Evolutionary conservation across 2,797 vertebrate species (phyloP).

Genomic region (Dicrostonyx torquatus): DNA sequence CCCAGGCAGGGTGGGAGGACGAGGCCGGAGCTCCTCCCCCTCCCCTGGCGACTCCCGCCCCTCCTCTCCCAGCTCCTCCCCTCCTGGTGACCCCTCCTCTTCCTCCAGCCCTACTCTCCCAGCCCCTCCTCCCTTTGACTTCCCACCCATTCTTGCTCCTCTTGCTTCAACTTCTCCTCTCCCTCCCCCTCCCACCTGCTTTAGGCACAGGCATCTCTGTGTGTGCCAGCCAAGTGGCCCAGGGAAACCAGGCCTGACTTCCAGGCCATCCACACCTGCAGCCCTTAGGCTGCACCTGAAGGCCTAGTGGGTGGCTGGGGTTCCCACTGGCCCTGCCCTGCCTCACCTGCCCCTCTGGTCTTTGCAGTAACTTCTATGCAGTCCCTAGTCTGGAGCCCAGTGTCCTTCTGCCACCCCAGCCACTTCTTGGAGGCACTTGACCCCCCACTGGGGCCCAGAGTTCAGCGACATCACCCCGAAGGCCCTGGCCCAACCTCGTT

Average conservation of each 20-base stretch:
- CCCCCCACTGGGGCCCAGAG: conserved; percentile 65
- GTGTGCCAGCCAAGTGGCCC: background rate
- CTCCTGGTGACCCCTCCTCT: background rate
- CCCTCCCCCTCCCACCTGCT: background rate
- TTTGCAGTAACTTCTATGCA: conserved; percentile 88
- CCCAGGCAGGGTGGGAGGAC: background rate
- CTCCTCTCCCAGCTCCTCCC: background rate
- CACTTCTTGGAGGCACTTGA: conserved; percentile 74
- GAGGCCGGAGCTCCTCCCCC: background rate
- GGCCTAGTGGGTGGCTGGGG: background rate
- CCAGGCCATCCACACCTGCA: background rate
- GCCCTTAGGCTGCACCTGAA: background rate
- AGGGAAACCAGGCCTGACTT: background rate
- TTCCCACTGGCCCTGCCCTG: fast-evolving
- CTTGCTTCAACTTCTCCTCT: background rate
- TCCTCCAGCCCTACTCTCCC: no score
- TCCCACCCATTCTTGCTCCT: background rate
- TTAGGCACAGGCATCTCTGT: no score
- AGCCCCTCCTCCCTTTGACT: background rate
- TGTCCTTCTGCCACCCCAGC: conserved; percentile 76
- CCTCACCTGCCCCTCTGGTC: conserved; percentile 65
- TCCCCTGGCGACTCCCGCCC: background rate
- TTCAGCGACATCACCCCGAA: conserved; percentile 61
- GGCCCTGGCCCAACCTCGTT: conserved; percentile 39
- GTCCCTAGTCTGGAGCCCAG: conserved; percentile 79